phyloP scores from a whole-genome alignment of 2,888 invertebrate genomes.

The Theristus sp. region DNA sequence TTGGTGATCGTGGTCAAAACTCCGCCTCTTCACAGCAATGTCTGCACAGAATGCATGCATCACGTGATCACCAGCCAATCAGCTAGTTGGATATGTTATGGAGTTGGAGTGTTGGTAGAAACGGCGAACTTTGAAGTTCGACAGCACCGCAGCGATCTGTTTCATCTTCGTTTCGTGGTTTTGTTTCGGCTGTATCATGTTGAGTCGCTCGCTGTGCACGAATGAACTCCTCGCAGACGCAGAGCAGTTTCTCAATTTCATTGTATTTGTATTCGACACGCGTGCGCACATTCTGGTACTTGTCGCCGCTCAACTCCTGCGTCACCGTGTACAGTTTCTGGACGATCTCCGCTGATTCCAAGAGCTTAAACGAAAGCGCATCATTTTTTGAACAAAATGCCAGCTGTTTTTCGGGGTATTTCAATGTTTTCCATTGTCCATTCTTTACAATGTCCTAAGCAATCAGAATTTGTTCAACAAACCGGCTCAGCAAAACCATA shows the following conservation, averaged over 20 bases:
- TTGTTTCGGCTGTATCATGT: no score
- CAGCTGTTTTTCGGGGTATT: no score
- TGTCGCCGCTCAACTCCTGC: constrained; percentile 47
- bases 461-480: background rate
- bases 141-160: constrained; percentile 68
- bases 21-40: no score
- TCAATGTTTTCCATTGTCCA: no score
- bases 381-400: no score
- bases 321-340: constrained; percentile 86
- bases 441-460: background rate
- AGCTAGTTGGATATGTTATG: no score
- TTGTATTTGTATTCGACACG: constrained; percentile 29
- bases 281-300: constrained; percentile 20
- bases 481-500: no score
- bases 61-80: no score
- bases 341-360: constrained; percentile 88
- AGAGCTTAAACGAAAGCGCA: constrained; percentile 46
- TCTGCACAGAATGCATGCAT: no score
- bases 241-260: constrained; percentile 42
- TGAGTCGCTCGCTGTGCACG: constrained; percentile 62
- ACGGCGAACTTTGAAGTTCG: constrained; percentile 58
- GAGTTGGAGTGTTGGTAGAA: background rate
- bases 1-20: no score
- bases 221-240: constrained; percentile 88
- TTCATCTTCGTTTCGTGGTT: constrained; percentile 75